Percentiles rank a stretch among this genome's conserved stretches.
These are phyloP conservation scores for Ophthalmolycus amberensis DNA, from an alignment of 2,113 vertebrate genomes.

Conservation along the genomic window DNA sequence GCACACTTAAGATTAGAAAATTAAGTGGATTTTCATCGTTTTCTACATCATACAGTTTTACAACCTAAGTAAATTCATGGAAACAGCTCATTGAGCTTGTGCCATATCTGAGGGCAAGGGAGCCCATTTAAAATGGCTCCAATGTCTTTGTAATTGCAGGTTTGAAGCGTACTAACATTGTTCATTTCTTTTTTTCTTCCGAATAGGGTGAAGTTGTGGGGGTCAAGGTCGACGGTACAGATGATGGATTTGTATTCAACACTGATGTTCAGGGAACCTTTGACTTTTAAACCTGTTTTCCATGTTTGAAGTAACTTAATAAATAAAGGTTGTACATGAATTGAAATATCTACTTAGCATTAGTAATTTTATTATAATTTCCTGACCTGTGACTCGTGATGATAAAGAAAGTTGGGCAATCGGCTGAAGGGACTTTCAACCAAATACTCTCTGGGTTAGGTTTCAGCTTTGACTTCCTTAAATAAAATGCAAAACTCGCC, in stretches of 20 bases:
- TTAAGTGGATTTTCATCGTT: not conserved
- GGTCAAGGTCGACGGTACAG: constrained; percentile 58
- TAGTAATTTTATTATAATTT: not conserved
- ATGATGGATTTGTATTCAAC: constrained; percentile 67
- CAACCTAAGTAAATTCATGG: not conserved
- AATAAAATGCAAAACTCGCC: no score
- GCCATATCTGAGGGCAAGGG: not conserved
- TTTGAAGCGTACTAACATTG: no score
- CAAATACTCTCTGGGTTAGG: no score
- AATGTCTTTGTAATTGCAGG: not conserved
- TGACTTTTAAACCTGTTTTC: constrained; percentile 74
- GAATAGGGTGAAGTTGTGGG: constrained; percentile 45
- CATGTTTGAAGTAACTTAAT: constrained; percentile 22
- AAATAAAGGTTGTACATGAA: constrained; percentile 20
- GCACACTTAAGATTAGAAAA: not conserved
- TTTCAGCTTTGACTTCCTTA: no score
- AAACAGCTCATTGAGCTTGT: not conserved
- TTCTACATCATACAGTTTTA: not conserved
- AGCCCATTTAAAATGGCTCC: no score
- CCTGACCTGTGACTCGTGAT: no score
- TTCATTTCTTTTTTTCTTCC: not conserved
- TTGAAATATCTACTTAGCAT: not conserved
- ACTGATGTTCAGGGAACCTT: constrained; percentile 71
- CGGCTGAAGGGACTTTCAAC: no score
- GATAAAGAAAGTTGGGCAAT: no score